A percentile compares a stretch with the other conserved stretches of the same genome.
These are phyloP conservation scores for Tragelaphus imberbis DNA, from an alignment of 2,113 vertebrate genomes.

Conservation along the genomic window DNA sequence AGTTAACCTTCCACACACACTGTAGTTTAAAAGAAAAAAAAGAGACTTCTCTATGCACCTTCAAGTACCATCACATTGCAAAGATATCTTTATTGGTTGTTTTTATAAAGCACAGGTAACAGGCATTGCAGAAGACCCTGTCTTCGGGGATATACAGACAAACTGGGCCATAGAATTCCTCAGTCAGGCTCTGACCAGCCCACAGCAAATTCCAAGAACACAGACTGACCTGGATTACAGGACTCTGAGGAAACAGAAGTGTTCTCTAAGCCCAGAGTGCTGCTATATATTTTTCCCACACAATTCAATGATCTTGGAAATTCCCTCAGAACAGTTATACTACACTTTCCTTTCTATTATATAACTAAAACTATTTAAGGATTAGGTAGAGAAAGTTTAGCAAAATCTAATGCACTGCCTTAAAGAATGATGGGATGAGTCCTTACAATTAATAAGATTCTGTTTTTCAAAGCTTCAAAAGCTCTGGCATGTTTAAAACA, in stretches of 20 bases:
- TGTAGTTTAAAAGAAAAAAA: not conserved
- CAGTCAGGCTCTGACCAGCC: not conserved
- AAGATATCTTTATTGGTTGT: not conserved
- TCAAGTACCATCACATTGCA: not conserved
- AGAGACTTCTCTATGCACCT: not conserved
- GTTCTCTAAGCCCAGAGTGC: not conserved
- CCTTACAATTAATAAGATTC: not conserved
- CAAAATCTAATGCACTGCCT: not conserved
- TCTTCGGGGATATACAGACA: not conserved
- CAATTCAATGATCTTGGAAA: not conserved
- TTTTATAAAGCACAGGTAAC: not conserved
- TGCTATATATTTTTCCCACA: not conserved
- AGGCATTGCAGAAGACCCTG: not conserved
- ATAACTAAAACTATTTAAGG: not conserved
- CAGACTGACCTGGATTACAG: not conserved
- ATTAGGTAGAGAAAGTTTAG: not conserved
- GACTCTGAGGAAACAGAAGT: not conserved
- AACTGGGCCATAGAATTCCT: rapidly evolving
- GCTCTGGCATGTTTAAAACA: not conserved
- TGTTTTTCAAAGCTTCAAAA: not conserved
- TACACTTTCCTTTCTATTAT: not conserved
- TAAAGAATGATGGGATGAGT: not conserved
- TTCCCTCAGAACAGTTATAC: not conserved
- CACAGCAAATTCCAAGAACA: not conserved
- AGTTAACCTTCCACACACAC: not conserved